A percentile compares a stretch with the other conserved stretches of the same genome.
Conservation (phyloP, 2,113 vertebrate genomes). For the Microcebus ravelobensis region DNA sequence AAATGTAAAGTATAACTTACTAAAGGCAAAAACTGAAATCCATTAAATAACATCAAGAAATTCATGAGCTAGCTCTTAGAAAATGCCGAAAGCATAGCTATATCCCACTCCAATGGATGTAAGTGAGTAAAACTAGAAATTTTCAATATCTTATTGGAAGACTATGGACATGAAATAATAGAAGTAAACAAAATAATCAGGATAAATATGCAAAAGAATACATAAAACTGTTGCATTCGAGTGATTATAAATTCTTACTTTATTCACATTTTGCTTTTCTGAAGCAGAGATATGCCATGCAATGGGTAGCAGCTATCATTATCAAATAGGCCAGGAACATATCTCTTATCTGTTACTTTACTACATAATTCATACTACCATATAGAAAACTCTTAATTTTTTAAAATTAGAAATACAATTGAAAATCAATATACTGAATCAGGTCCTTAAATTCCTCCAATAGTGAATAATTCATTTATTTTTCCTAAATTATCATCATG, state of each 20-base stretch:
- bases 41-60: too few relatives aligned
- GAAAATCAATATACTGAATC: background rate
- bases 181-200: background rate
- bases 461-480: background rate
- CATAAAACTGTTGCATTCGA: background rate
- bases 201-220: background rate
- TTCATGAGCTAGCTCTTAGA: too few relatives aligned
- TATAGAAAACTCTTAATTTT: background rate
- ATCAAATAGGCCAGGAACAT: background rate
- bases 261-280: background rate
- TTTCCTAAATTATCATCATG: background rate
- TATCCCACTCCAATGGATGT: too few relatives aligned
- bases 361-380: background rate
- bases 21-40: too few relatives aligned
- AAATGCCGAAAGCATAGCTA: too few relatives aligned
- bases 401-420: background rate
- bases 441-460: background rate
- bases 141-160: background rate
- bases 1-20: too few relatives aligned
- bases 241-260: background rate
- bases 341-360: background rate
- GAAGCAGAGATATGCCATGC: background rate
- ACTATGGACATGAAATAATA: background rate
- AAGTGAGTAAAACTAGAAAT: too few relatives aligned
- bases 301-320: background rate